These are phyloP conservation scores for Argyrosomus japonicus DNA, from an alignment of 2,113 vertebrate genomes.

Conservation along the genomic window DNA sequence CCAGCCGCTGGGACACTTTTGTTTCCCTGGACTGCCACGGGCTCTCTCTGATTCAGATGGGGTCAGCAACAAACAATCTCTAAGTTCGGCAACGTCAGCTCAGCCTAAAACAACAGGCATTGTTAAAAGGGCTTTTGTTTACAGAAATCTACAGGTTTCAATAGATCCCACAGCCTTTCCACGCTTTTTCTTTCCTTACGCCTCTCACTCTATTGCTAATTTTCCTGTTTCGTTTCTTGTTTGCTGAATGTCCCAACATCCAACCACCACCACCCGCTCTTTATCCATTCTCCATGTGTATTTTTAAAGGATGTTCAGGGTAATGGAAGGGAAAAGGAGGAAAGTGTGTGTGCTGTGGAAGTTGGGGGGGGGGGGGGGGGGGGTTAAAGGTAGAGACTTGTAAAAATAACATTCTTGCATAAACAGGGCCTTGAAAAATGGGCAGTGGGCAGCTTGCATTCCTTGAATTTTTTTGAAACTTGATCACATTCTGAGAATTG, in stretches of 20 bases:
- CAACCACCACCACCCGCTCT: background rate
- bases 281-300: background rate
- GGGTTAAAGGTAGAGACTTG: conserved; percentile 59
- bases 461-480: conserved; percentile 76
- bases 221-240: conserved; percentile 60
- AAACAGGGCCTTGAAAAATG: conserved; percentile 79
- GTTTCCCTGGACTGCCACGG: conserved; percentile 48
- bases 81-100: conserved; percentile 83
- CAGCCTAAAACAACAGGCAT: conserved; percentile 83
- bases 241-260: background rate
- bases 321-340: conserved; percentile 32
- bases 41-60: conserved; percentile 72
- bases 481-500: conserved; percentile 70
- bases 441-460: conserved; percentile 74
- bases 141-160: conserved; percentile 79
- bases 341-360: background rate
- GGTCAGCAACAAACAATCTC: conserved; percentile 86
- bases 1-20: conserved; percentile 66
- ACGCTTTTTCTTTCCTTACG: conserved; percentile 25
- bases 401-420: conserved; percentile 83
- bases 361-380: background rate
- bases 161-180: conserved; percentile 45
- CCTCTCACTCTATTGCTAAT: conserved; percentile 32
- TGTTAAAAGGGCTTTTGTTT: conserved; percentile 77
- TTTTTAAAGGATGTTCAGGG: conserved; percentile 57